Evolutionary conservation across 1,140 invertebrate species (phyloP).

Genomic region (Theocolax elegans): DNA sequence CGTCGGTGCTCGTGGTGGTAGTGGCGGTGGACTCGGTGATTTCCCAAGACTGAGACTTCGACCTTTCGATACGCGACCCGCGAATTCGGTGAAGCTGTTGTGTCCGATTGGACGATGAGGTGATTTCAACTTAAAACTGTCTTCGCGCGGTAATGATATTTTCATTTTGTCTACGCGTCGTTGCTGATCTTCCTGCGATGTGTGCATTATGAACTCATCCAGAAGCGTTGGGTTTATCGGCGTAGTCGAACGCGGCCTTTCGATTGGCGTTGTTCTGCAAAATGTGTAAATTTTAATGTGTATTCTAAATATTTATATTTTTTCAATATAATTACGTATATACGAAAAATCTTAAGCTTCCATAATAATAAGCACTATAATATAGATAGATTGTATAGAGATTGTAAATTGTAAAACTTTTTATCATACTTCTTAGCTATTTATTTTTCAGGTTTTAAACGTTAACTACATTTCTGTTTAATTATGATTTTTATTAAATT

Average conservation of each 20-base stretch:
- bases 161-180: slow-evolving; percentile 73
- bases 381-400: too few species aligned
- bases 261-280: slow-evolving; percentile 83
- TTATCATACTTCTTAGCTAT: too few species aligned
- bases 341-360: too few species aligned
- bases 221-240: slow-evolving; percentile 81
- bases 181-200: slow-evolving; percentile 62
- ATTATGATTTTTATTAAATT: too few species aligned
- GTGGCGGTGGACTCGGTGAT: slow-evolving; percentile 63
- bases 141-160: slow-evolving; percentile 76
- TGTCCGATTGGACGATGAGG: slow-evolving; percentile 51
- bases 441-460: too few species aligned
- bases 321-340: too few species aligned
- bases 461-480: too few species aligned
- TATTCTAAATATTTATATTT: too few species aligned
- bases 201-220: slow-evolving; percentile 76
- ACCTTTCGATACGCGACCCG: slow-evolving; percentile 49
- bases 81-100: slow-evolving; percentile 64
- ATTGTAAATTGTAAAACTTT: too few species aligned
- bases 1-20: slow-evolving; percentile 64
- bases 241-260: slow-evolving; percentile 86
- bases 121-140: slow-evolving; percentile 65
- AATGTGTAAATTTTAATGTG: background rate
- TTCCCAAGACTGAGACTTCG: slow-evolving; percentile 30
- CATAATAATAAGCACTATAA: too few species aligned